Conservation (phyloP, 2,797 vertebrate genomes). For the Ataeniobius toweri region DNA sequence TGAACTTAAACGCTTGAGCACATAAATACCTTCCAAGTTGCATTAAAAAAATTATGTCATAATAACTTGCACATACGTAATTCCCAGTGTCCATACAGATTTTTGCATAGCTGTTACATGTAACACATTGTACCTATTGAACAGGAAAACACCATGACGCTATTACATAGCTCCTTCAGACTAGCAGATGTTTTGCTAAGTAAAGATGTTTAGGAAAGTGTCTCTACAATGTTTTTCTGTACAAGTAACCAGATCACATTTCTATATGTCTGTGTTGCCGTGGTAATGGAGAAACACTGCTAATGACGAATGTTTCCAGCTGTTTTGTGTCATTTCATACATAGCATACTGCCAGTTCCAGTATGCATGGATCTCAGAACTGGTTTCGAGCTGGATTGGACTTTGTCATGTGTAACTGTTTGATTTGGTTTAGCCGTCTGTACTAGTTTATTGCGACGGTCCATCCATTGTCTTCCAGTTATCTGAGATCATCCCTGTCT, state of each 20-base stretch:
- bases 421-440: not conserved
- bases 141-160: not conserved
- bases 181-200: conserved; percentile 1
- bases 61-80: conserved; percentile 12
- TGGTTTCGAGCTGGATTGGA: conserved; percentile 11
- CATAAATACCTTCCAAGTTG: conserved; percentile 5
- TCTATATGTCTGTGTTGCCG: not conserved
- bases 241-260: not conserved
- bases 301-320: not conserved
- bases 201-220: not conserved
- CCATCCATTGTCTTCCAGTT: not conserved
- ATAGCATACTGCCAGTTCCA: conserved; percentile 5
- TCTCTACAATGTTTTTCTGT: not conserved
- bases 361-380: not conserved
- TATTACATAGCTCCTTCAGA: not conserved
- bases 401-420: not conserved
- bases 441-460: not conserved
- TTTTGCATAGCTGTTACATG: conserved; percentile 1
- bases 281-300: conserved; percentile 5
- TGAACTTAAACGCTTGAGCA: not conserved
- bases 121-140: not conserved
- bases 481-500: not conserved
- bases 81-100: conserved; percentile 5
- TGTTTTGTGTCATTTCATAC: not conserved
- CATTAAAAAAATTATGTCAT: conserved; percentile 1